Evolutionary conservation across 2,888 invertebrate species (phyloP).

Genomic region (Latrodectus hesperus): DNA sequence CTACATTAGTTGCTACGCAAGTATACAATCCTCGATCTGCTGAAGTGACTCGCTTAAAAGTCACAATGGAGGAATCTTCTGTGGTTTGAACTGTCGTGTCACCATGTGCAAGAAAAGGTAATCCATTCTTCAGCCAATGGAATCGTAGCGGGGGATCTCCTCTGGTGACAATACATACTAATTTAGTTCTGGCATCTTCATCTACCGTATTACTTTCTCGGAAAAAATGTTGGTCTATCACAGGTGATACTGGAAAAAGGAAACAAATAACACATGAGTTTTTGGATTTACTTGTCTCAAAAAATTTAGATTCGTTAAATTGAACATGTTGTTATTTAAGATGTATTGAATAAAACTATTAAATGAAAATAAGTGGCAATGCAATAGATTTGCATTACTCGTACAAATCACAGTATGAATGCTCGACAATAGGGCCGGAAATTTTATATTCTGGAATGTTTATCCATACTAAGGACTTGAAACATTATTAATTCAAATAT

Average conservation of each 20-base stretch:
- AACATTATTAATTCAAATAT: too few relatives aligned
- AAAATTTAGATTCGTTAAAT: too few relatives aligned
- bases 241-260: slow-evolving; percentile 68
- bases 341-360: too few relatives aligned
- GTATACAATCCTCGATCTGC: slow-evolving; percentile 74
- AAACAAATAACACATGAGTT: neutral
- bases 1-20: slow-evolving; percentile 74
- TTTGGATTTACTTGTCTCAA: too few relatives aligned
- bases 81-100: slow-evolving; percentile 72
- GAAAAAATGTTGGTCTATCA: slow-evolving; percentile 70
- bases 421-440: too few relatives aligned
- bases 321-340: too few relatives aligned
- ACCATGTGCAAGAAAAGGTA: slow-evolving; percentile 72
- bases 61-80: slow-evolving; percentile 74
- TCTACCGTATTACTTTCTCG: slow-evolving; percentile 69
- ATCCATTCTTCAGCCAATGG: slow-evolving; percentile 74
- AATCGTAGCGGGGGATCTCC: slow-evolving; percentile 75
- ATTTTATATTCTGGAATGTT: too few relatives aligned
- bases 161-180: slow-evolving; percentile 70
- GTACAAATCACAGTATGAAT: too few relatives aligned
- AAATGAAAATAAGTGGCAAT: too few relatives aligned
- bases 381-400: too few relatives aligned
- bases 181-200: slow-evolving; percentile 70
- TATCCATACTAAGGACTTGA: too few relatives aligned
- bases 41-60: slow-evolving; percentile 74